A percentile compares a stretch with the other conserved stretches of the same genome.
Conservation (phyloP, 92 coral and sea anemone genomes). For the Epizoanthus rinbou region DNA sequence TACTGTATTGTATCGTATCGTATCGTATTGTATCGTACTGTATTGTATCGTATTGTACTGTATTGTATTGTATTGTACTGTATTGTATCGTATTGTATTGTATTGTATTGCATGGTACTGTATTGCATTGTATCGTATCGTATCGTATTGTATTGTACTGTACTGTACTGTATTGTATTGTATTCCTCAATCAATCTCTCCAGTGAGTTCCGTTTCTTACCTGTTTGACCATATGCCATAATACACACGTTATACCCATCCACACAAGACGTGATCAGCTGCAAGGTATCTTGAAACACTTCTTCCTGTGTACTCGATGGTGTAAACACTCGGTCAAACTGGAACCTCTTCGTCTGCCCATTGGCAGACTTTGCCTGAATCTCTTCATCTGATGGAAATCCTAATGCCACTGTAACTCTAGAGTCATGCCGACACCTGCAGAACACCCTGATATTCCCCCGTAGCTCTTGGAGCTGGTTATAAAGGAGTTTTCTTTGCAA, state of each 20-base stretch:
- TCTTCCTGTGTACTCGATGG: slow-evolving; percentile 81
- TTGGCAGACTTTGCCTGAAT: slow-evolving; percentile 46
- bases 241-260: slow-evolving; percentile 93
- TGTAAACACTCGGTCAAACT: slow-evolving; percentile 75
- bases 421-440: slow-evolving; percentile 80
- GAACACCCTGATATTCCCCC: slow-evolving; percentile 85
- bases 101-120: too few species aligned
- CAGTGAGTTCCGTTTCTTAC: slow-evolving; percentile 26
- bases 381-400: slow-evolving; percentile 75
- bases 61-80: too few species aligned
- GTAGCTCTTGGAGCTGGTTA: slow-evolving; percentile 78
- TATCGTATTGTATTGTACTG: too few species aligned
- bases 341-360: slow-evolving; percentile 69
- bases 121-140: too few species aligned
- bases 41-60: too few species aligned
- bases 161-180: too few species aligned
- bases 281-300: slow-evolving; percentile 79
- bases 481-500: slow-evolving; percentile 79
- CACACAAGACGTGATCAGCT: slow-evolving; percentile 79
- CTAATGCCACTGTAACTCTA: slow-evolving; percentile 54
- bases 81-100: too few species aligned
- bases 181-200: too few species aligned
- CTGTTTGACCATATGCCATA: slow-evolving; percentile 92
- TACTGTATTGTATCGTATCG: too few species aligned
- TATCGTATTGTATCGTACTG: too few species aligned